phyloP scores from a whole-genome alignment of 2,797 vertebrate species.

The Acanthiza pusilla region DNA sequence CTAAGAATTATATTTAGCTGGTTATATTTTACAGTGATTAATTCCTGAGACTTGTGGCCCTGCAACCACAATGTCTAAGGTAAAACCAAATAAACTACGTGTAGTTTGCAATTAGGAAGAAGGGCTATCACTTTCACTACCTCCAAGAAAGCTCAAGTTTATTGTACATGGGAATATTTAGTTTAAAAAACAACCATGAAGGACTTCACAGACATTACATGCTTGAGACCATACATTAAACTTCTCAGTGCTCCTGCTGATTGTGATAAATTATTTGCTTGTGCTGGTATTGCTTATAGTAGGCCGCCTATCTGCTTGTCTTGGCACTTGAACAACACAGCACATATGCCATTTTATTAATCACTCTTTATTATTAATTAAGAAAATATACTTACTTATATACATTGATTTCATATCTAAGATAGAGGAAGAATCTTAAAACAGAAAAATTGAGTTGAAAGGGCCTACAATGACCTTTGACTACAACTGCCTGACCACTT shows the following conservation, averaged over 20 bases:
- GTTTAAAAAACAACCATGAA: neutral
- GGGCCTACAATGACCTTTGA: neutral
- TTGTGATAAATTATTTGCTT: neutral
- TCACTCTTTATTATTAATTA: neutral
- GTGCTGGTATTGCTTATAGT: neutral
- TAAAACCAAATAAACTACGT: neutral
- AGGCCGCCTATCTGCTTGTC: neutral
- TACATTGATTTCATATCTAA: neutral
- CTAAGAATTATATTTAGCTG: neutral
- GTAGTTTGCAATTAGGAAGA: neutral
- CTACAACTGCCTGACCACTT: neutral
- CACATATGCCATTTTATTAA: neutral
- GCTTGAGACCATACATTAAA: neutral
- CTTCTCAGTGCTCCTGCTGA: neutral
- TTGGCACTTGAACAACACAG: neutral
- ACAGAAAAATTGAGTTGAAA: neutral
- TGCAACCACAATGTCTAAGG: neutral
- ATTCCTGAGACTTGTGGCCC: neutral
- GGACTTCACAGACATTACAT: neutral
- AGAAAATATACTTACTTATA: neutral
- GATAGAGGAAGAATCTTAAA: neutral
- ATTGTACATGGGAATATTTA: neutral
- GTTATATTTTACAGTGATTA: neutral
- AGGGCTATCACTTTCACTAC: neutral
- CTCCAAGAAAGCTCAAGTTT: neutral